Percentiles rank a stretch among this genome's conserved stretches.
These are phyloP conservation scores for Elgonia sp. DNA, from an alignment of 2,888 invertebrate species.

Conservation along the genomic window DNA sequence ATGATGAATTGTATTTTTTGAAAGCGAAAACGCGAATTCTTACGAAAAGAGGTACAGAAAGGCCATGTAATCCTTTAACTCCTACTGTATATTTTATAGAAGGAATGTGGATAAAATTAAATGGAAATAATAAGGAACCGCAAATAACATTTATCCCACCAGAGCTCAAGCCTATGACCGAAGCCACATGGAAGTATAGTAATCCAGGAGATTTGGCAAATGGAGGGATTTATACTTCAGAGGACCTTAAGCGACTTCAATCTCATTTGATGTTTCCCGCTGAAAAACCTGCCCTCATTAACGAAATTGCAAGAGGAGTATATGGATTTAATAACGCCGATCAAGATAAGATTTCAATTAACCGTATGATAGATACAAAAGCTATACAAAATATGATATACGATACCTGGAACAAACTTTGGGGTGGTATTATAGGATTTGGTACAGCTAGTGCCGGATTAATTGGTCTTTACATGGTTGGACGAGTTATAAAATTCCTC, in stretches of 20 bases:
- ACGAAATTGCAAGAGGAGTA: slow-evolving; percentile 6
- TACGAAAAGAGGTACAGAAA: not conserved
- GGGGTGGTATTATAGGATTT: not conserved
- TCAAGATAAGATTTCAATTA: not conserved
- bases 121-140: slow-evolving; percentile 2
- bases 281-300: slow-evolving; percentile 32
- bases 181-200: slow-evolving; percentile 18
- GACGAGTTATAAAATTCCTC: not conserved
- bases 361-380: not conserved
- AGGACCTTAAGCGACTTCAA: slow-evolving; percentile 52
- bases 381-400: not conserved
- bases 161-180: not conserved
- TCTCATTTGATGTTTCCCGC: slow-evolving; percentile 60
- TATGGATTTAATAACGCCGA: not conserved
- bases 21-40: not conserved
- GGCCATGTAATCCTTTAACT: not conserved
- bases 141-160: slow-evolving; percentile 21
- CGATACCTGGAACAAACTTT: not conserved
- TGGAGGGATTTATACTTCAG: slow-evolving; percentile 64
- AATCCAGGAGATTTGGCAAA: slow-evolving; percentile 44
- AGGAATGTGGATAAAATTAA: not conserved
- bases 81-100: not conserved
- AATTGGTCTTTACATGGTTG: not conserved
- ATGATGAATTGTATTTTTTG: not conserved
- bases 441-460: slow-evolving; percentile 6